Conservation (phyloP, 2,797 vertebrate species). For the Selene dorsalis region DNA sequence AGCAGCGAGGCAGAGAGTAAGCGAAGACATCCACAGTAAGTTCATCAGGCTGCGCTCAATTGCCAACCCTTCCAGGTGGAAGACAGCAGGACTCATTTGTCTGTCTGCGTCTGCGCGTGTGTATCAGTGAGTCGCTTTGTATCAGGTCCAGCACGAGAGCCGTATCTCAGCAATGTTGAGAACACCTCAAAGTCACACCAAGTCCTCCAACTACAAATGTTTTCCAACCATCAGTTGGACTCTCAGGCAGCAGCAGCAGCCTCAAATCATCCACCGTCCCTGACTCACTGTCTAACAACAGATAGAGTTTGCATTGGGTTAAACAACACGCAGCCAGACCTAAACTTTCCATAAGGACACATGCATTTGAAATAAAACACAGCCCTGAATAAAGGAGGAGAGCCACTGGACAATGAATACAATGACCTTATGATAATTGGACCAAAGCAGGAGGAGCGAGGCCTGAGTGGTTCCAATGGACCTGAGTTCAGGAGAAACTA, state of each 20-base stretch:
- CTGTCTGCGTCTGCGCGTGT: neutral
- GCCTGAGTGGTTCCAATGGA: neutral
- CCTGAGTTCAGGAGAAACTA: neutral
- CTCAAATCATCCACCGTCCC: neutral
- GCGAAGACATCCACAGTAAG: constrained; percentile 26
- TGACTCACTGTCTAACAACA: neutral
- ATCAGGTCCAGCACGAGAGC: constrained; percentile 6
- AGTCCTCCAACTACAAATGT: neutral
- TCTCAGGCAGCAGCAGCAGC: neutral
- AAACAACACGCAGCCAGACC: neutral
- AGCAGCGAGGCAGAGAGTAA: constrained; percentile 17
- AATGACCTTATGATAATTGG: neutral
- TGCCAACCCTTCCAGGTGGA: constrained; percentile 35
- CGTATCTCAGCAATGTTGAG: neutral
- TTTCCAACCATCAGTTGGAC: neutral
- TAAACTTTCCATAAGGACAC: neutral
- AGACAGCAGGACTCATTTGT: constrained; percentile 38
- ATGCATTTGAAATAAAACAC: neutral
- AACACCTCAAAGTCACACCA: neutral
- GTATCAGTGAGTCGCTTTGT: neutral
- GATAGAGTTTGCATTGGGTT: neutral
- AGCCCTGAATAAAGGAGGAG: neutral
- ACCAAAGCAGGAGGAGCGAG: neutral
- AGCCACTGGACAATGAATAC: neutral
- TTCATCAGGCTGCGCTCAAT: constrained; percentile 22